Conservation (phyloP, 2,888 invertebrate genomes). For the Tholera decimalis region DNA sequence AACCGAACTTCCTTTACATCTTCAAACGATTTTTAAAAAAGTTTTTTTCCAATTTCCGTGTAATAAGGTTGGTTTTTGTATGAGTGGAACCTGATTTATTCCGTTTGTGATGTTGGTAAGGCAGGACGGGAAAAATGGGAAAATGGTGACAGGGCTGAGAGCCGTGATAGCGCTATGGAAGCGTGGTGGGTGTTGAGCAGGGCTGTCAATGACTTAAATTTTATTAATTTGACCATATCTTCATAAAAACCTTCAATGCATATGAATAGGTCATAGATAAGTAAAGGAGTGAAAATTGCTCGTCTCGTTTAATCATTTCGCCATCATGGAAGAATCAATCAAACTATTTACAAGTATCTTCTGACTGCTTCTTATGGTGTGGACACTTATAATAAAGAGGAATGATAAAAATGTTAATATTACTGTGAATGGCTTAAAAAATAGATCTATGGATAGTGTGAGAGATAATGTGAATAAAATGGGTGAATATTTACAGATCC, state of each 20-base stretch:
- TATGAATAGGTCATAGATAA: background rate
- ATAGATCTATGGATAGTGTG: no score
- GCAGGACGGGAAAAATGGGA: conserved; percentile 87
- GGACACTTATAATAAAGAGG: no score
- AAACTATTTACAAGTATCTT: no score
- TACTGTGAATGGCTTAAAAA: no score
- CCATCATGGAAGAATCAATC: background rate
- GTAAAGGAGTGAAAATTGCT: background rate
- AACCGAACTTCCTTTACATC: conserved; percentile 58
- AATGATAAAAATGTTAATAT: no score
- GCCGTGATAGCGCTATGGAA: conserved; percentile 89
- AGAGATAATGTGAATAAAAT: no score
- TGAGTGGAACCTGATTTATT: conserved; percentile 28
- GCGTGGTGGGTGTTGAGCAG: conserved; percentile 80
- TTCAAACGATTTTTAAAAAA: conserved; percentile 25
- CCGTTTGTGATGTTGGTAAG: conserved; percentile 58
- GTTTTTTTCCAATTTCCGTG: conserved; percentile 12
- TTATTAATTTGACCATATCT: background rate
- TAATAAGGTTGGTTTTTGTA: conserved; percentile 42
- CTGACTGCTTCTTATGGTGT: no score
- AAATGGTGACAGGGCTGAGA: conserved; percentile 89
- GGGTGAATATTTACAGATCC: no score
- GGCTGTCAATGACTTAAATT: conserved; percentile 68
- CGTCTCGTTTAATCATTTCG: background rate
- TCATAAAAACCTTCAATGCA: background rate